A percentile compares a stretch with the other conserved stretches of the same genome.
Evolutionary conservation across 2,113 vertebrate species (phyloP).

Genomic region (Chaenogobius annularis): DNA sequence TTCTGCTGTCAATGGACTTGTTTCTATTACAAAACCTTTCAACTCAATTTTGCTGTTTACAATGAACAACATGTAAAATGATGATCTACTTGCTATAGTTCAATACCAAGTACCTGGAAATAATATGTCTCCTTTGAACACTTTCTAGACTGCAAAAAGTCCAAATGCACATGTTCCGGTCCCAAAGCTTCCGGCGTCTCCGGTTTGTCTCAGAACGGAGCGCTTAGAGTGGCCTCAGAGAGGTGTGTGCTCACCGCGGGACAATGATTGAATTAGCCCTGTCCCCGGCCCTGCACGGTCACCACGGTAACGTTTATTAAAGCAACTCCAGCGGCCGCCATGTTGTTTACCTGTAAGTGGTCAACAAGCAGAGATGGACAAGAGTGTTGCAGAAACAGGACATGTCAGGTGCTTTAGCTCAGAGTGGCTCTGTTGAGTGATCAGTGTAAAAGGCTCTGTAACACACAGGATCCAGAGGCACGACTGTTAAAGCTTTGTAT

Average conservation of each 20-base stretch:
- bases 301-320: slow-evolving; percentile 4
- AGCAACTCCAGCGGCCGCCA: not conserved
- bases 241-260: not conserved
- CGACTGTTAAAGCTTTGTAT: no score
- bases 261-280: not conserved
- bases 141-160: not conserved
- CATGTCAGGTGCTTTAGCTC: no score
- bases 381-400: not conserved
- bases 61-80: no score
- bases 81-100: no score
- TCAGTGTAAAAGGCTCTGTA: no score
- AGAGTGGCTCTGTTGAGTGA: no score
- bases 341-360: not conserved
- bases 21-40: no score
- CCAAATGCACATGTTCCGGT: not conserved
- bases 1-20: no score
- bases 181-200: not conserved
- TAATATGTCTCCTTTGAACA: not conserved
- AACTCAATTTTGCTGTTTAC: no score
- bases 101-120: no score
- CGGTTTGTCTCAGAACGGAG: not conserved
- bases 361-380: not conserved
- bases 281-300: not conserved
- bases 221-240: not conserved
- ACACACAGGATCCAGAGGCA: no score